These are phyloP conservation scores for Labroides dimidiatus DNA, from an alignment of 2,797 vertebrate species.

Conservation along the genomic window DNA sequence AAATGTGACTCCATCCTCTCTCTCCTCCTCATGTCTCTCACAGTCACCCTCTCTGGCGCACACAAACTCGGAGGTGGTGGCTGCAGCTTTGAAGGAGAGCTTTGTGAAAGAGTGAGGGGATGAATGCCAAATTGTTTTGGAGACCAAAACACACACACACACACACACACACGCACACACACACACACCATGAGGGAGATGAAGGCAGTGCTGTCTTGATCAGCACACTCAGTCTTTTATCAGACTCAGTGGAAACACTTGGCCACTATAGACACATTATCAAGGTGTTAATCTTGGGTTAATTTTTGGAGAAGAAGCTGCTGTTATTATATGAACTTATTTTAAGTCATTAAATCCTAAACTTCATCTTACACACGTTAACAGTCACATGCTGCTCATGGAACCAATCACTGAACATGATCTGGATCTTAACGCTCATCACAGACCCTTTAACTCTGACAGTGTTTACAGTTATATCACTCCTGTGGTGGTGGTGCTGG, in stretches of 20 bases:
- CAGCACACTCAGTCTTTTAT: conserved; percentile 61
- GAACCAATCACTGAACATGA: no score
- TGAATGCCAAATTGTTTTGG: conserved; percentile 48
- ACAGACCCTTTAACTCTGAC: neutral
- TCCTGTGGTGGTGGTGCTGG: conserved; percentile 14
- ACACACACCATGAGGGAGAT: conserved; percentile 26
- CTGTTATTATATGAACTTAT: neutral
- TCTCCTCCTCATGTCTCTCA: conserved; percentile 25
- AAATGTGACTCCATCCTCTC: conserved; percentile 31
- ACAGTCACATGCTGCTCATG: neutral
- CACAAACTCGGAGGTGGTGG: conserved; percentile 18
- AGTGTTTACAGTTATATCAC: neutral
- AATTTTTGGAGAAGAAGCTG: neutral
- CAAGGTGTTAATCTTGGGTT: neutral
- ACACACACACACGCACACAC: conserved; percentile 35
- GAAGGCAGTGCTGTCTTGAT: conserved; percentile 58
- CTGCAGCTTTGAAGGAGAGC: conserved; percentile 54
- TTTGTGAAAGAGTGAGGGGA: conserved; percentile 52
- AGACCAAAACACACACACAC: conserved; percentile 29
- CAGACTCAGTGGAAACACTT: conserved; percentile 24
- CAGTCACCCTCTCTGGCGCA: conserved; percentile 10
- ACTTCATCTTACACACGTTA: neutral
- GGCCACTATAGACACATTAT: conserved; percentile 30
- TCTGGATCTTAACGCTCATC: neutral
- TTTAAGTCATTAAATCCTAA: neutral